A percentile compares a stretch with the other conserved stretches of the same genome.
Conservation (phyloP, 2,888 invertebrate genomes). For the Embidobia sp. region DNA sequence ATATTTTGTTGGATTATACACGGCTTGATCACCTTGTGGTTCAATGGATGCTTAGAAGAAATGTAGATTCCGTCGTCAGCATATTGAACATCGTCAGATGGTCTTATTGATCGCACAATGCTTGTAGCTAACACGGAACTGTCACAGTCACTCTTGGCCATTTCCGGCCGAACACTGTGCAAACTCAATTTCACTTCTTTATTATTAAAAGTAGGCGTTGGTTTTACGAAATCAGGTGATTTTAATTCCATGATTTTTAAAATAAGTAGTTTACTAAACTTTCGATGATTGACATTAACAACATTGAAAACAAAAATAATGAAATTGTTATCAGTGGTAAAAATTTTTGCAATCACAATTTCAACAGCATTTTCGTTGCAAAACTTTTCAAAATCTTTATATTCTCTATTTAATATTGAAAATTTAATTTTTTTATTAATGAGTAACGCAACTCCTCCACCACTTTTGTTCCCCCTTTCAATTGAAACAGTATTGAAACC, state of each 20-base stretch:
- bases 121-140: constrained; percentile 57
- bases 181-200: constrained; percentile 16
- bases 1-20: constrained; percentile 27
- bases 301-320: too few relatives aligned
- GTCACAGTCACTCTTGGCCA: constrained; percentile 25
- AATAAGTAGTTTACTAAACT: too few relatives aligned
- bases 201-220: too few relatives aligned
- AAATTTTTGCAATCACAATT: too few relatives aligned
- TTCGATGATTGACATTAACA: too few relatives aligned
- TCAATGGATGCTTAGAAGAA: constrained; percentile 70
- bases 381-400: too few relatives aligned
- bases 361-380: too few relatives aligned
- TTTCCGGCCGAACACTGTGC: constrained; percentile 86
- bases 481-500: constrained; percentile 1
- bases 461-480: constrained; percentile 3
- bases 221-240: too few relatives aligned
- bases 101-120: constrained; percentile 24
- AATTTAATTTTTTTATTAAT: constrained; percentile 9
- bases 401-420: background rate
- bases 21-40: constrained; percentile 72
- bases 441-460: constrained; percentile 15
- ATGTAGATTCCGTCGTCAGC: constrained; percentile 74
- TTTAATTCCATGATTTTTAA: too few relatives aligned
- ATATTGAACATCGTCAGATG: constrained; percentile 36
- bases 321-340: too few relatives aligned